Evolutionary conservation across 2,888 invertebrate genomes (phyloP).

Genomic region (Aspidiotus destructor): DNA sequence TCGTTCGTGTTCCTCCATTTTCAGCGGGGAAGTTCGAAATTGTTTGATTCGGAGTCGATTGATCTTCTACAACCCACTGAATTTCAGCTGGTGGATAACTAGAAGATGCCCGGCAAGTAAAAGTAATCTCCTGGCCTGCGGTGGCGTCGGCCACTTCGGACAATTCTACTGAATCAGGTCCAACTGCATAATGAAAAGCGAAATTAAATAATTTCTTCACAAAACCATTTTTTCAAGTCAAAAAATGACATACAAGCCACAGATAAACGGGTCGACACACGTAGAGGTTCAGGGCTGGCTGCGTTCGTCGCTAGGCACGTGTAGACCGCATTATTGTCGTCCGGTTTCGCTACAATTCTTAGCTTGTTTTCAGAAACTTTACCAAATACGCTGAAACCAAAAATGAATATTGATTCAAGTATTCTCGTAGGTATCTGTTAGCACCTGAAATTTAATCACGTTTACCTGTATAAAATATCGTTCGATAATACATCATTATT

Average conservation of each 20-base stretch:
- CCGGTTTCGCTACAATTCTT: conserved; percentile 76
- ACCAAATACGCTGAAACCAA: conserved; percentile 55
- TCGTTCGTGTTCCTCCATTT: conserved; percentile 48
- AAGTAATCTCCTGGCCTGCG: conserved; percentile 78
- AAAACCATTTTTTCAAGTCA: no score
- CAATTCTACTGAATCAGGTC: conserved; percentile 80
- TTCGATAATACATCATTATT: conserved; percentile 55
- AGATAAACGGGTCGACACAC: conserved; percentile 73
- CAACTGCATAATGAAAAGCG: conserved; percentile 53
- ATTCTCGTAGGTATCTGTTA: conserved; percentile 59
- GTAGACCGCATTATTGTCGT: conserved; percentile 88
- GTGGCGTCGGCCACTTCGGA: conserved; percentile 78
- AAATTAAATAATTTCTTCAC: neutral
- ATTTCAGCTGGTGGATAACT: conserved; percentile 83
- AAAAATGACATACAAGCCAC: conserved; percentile 73
- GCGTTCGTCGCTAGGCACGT: conserved; percentile 87
- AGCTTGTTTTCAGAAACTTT: conserved; percentile 79
- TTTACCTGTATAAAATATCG: conserved; percentile 4
- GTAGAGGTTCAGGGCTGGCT: conserved; percentile 74
- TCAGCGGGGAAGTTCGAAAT: neutral
- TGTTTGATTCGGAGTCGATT: conserved; percentile 60
- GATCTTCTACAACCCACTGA: conserved; percentile 74
- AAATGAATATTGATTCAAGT: conserved; percentile 7
- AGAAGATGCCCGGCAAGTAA: conserved; percentile 78
- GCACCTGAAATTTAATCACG: neutral